Evolutionary conservation across 2,888 invertebrate genomes (phyloP).

Genomic region (Oscheius onirici): DNA sequence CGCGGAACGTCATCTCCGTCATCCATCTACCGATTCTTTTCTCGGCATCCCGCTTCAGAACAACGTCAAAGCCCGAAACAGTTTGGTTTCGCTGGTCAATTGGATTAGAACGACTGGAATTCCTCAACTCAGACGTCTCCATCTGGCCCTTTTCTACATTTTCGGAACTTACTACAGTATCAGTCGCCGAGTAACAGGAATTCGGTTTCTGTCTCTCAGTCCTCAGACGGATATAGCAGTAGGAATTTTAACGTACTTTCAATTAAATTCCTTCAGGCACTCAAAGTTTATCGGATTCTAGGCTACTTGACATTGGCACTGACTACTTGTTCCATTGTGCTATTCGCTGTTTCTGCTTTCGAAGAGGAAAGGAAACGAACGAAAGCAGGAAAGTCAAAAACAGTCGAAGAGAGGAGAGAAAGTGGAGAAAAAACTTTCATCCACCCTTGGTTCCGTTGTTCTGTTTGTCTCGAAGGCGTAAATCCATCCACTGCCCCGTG

Average conservation of each 20-base stretch:
- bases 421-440: slow-evolving; percentile 18
- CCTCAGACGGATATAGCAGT: slow-evolving; percentile 61
- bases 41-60: slow-evolving; percentile 41
- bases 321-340: slow-evolving; percentile 58
- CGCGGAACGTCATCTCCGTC: slow-evolving; percentile 41
- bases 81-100: slow-evolving; percentile 38
- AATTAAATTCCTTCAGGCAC: slow-evolving; percentile 42
- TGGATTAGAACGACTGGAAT: slow-evolving; percentile 48
- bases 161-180: slow-evolving; percentile 85
- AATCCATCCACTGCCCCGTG: slow-evolving; percentile 81
- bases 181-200: slow-evolving; percentile 82
- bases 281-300: slow-evolving; percentile 69
- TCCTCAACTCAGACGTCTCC: slow-evolving; percentile 74
- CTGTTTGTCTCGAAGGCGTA: slow-evolving; percentile 64
- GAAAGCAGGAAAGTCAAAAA: not conserved
- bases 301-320: slow-evolving; percentile 72
- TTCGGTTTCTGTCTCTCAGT: slow-evolving; percentile 80
- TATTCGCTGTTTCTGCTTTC: slow-evolving; percentile 41
- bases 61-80: slow-evolving; percentile 48
- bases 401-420: not conserved
- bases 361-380: slow-evolving; percentile 34
- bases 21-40: slow-evolving; percentile 44
- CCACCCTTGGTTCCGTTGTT: slow-evolving; percentile 48
- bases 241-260: not conserved
- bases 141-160: slow-evolving; percentile 86